Evolutionary conservation across 2,888 invertebrate species (phyloP).

Genomic region (Erebia epiphron): DNA sequence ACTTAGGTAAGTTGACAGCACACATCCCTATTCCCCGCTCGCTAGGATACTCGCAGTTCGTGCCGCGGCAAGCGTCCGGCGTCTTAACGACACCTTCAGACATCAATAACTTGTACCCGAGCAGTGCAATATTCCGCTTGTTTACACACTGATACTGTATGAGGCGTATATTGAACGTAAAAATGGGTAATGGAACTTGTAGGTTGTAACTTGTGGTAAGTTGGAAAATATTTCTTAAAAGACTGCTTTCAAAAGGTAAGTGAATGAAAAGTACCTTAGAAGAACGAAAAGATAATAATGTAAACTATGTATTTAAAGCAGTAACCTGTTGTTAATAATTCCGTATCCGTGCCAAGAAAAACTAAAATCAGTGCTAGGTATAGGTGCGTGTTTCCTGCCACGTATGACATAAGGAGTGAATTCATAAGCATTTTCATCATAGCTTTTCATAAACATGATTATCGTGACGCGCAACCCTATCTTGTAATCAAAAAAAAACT

Average conservation of each 20-base stretch:
- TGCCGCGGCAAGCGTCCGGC: constrained; percentile 68
- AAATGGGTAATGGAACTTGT: not conserved
- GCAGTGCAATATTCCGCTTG: constrained; percentile 14
- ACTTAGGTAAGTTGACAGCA: constrained; percentile 42
- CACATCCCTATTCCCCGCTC: constrained; percentile 34
- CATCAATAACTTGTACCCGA: constrained; percentile 59
- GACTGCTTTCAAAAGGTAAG: not conserved
- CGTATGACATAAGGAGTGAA: no score
- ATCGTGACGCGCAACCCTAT: no score
- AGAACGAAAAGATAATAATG: no score
- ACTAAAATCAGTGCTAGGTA: no score
- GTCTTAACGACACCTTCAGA: constrained; percentile 69
- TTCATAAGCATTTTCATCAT: no score
- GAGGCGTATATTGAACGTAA: constrained; percentile 1
- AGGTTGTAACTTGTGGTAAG: not conserved
- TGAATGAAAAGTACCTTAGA: no score
- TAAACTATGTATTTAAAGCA: no score
- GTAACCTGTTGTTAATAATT: no score
- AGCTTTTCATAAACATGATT: no score
- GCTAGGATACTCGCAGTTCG: constrained; percentile 54
- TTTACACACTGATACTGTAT: constrained; percentile 13
- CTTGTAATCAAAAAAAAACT: no score
- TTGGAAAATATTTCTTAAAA: not conserved
- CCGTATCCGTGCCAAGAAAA: no score
- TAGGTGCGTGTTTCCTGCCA: no score